Evolutionary conservation across 1,140 invertebrate species (phyloP), one percentile per base, ranked within the genome.

Genomic region (Diorhabda carinulata): DNA sequence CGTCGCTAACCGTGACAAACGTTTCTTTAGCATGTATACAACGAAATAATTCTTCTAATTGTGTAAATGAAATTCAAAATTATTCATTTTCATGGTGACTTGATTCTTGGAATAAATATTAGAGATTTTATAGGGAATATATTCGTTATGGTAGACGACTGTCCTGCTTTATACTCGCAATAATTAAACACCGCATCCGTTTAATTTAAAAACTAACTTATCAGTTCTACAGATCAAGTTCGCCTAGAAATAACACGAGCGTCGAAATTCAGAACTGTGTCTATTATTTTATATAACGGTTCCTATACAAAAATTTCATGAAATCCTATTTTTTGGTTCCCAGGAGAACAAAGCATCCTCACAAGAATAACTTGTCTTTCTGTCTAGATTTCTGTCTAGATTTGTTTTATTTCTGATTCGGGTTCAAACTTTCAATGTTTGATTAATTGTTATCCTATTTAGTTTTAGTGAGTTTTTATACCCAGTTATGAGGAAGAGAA

Each of bases 61-160:
- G 72, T 59, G 63, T 72, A 63, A 70, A 72, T 72, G 68, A 66
- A 71, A 70, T 71, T 72, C 71, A 74, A 70, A 61, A 71, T 71
- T 73, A 74, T 72, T 69, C 70, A 71, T 47, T 73, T 68, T 71
- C 72, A 74, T 76, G 69, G 73, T 72, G 73, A 74, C 73, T 73
- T 74, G 72, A 71, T 73, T 69, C 71, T 69, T 52, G 69, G 68
- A 74, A 76, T 76, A 71, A 74, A 76, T 76, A 76, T 76, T 74
- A 74, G 72, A 76, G 72, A 76, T 75, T 76, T 74, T 72, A 74
- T 71, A 74, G 73, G 69, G 76, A 78, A 78, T 78, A 78, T 75
- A 78, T 78, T 77, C 76, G 76, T 76, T 78, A 74, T 78, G 76
- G 72, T 78, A 47, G 72, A 70, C 72, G 74, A 75, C 63, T 78